A percentile compares a stretch with the other conserved stretches of the same genome.
These are phyloP conservation scores for Tarsius wallacei DNA, from an alignment of 2,797 vertebrate species.

Conservation along the genomic window DNA sequence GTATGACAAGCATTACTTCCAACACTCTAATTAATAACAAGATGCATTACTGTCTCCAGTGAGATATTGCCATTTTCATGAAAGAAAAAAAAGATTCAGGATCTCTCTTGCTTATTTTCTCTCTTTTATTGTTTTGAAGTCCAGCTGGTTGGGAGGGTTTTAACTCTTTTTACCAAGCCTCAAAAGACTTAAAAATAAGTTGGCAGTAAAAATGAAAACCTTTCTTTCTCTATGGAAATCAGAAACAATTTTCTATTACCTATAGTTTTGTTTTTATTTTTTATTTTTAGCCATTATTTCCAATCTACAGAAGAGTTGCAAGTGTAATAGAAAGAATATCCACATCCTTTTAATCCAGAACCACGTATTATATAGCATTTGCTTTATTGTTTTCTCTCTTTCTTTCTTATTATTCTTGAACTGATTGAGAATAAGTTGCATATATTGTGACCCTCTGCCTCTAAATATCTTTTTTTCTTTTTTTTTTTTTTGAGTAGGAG, in stretches of 20 bases:
- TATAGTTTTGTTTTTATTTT: not conserved
- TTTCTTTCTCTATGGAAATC: constrained; percentile 33
- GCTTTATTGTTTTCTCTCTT: no score
- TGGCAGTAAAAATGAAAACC: not conserved
- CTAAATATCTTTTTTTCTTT: no score
- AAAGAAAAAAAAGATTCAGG: not conserved
- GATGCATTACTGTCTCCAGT: not conserved
- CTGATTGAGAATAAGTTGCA: no score
- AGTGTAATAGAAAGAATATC: no score
- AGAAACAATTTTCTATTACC: not conserved
- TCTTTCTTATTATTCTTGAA: no score
- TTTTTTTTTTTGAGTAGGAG: no score
- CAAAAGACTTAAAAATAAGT: constrained; percentile 9
- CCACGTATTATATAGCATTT: no score
- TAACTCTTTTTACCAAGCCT: constrained; percentile 3
- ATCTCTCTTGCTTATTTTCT: not conserved
- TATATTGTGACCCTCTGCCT: no score
- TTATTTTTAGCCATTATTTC: no score
- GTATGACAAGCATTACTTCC: not conserved
- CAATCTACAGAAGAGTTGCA: no score
- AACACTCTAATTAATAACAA: not conserved
- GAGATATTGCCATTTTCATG: constrained; percentile 1
- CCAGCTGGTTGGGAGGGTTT: not conserved
- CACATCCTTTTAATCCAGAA: no score
- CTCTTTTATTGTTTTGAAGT: constrained; percentile 48